Evolutionary conservation across 2,888 invertebrate genomes (phyloP).

Genomic region (Nomada hirtipes): DNA sequence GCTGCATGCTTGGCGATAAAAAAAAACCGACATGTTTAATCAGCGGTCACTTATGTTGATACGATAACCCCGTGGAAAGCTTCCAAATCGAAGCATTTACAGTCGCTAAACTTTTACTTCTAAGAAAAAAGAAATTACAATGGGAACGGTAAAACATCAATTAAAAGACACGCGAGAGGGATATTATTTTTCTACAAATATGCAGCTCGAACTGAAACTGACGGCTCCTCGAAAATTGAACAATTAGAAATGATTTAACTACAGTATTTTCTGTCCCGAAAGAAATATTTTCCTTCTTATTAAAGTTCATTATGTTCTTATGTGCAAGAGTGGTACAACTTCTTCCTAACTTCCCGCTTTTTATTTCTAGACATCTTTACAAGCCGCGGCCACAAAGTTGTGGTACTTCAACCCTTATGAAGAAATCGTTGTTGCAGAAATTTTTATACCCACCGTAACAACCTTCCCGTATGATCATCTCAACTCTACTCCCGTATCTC

Average conservation of each 20-base stretch:
- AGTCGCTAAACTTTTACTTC: neutral
- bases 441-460: conserved; percentile 19
- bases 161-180: too few relatives aligned
- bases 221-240: too few relatives aligned
- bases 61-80: conserved; percentile 6
- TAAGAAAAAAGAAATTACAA: too few relatives aligned
- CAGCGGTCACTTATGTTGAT: conserved; percentile 1
- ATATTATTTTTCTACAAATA: too few relatives aligned
- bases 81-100: neutral
- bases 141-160: too few relatives aligned
- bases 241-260: too few relatives aligned
- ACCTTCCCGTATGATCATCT: neutral
- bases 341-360: neutral
- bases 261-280: too few relatives aligned
- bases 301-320: neutral
- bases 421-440: conserved; percentile 21
- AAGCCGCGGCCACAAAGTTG: conserved; percentile 4
- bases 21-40: conserved; percentile 21
- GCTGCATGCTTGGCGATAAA: conserved; percentile 10
- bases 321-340: neutral
- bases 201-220: too few relatives aligned
- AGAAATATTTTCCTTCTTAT: neutral
- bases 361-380: conserved; percentile 17
- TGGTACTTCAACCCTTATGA: conserved; percentile 5
- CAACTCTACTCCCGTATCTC: neutral